Evolutionary conservation across 2,113 vertebrate genomes (phyloP).

Genomic region (Pomatorhinus ruficollis): DNA sequence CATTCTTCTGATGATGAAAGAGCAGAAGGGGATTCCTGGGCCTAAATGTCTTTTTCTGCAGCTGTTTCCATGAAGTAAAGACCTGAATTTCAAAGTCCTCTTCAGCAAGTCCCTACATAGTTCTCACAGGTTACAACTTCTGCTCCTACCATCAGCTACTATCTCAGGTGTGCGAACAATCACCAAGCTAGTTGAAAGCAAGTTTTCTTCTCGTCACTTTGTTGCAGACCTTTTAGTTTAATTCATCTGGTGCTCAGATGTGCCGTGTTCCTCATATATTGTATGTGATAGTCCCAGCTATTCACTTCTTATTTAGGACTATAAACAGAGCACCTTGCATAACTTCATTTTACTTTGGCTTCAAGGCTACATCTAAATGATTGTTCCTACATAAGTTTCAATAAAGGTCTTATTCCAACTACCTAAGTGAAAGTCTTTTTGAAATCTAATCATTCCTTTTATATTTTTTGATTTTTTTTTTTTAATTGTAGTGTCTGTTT

Average conservation of each 20-base stretch:
- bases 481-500: background rate
- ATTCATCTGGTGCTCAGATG: background rate
- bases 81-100: background rate
- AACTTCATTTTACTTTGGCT: background rate
- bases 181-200: background rate
- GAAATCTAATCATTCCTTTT: background rate
- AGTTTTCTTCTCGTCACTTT: background rate
- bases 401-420: background rate
- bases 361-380: background rate
- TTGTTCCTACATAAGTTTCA: background rate
- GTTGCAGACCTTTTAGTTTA: background rate
- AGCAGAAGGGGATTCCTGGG: background rate
- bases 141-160: background rate
- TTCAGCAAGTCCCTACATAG: background rate
- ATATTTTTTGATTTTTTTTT: background rate
- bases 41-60: background rate
- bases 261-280: background rate
- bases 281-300: background rate
- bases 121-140: background rate
- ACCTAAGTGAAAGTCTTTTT: background rate
- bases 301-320: background rate
- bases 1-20: background rate
- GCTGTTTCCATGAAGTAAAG: background rate
- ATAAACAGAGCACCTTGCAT: background rate
- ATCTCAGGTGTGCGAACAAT: background rate